Percentiles rank a stretch among this genome's conserved stretches.
These are phyloP conservation scores for Poeciliopsis turneri DNA, from an alignment of 2,797 vertebrate species.

Conservation along the genomic window DNA sequence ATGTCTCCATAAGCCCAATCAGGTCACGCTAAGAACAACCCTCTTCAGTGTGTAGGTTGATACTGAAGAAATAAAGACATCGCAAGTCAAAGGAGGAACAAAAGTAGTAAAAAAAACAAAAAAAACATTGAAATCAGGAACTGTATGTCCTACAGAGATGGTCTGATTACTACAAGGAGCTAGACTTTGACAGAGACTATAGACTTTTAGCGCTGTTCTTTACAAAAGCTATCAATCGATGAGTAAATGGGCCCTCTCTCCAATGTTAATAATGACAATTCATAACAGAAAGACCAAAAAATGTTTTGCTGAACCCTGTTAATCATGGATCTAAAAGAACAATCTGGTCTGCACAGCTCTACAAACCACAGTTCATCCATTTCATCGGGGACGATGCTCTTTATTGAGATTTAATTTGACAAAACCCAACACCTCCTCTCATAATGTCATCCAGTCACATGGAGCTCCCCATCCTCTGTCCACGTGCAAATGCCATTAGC, in stretches of 20 bases:
- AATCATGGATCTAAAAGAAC: neutral
- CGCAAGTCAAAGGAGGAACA: neutral
- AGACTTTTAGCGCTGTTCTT: neutral
- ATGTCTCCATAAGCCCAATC: neutral
- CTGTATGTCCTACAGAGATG: neutral
- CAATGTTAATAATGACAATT: neutral
- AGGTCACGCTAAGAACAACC: neutral
- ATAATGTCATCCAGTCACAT: neutral
- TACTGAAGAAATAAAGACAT: neutral
- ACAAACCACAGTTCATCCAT: too few relatives aligned
- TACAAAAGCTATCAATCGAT: neutral
- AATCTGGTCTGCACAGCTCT: neutral
- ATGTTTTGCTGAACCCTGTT: neutral
- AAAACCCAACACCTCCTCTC: neutral
- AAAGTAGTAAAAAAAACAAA: neutral
- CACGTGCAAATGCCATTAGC: constrained; percentile 27
- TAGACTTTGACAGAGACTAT: neutral
- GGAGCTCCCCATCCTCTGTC: constrained; percentile 7
- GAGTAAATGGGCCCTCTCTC: neutral
- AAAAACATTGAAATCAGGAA: neutral
- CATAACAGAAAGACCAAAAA: neutral
- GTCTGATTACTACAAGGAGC: neutral
- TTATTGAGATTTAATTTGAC: neutral
- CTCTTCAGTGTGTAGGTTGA: neutral
- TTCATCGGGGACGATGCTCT: neutral